phyloP scores from a whole-genome alignment of 2,797 vertebrate species.

The Myotis myotis region DNA sequence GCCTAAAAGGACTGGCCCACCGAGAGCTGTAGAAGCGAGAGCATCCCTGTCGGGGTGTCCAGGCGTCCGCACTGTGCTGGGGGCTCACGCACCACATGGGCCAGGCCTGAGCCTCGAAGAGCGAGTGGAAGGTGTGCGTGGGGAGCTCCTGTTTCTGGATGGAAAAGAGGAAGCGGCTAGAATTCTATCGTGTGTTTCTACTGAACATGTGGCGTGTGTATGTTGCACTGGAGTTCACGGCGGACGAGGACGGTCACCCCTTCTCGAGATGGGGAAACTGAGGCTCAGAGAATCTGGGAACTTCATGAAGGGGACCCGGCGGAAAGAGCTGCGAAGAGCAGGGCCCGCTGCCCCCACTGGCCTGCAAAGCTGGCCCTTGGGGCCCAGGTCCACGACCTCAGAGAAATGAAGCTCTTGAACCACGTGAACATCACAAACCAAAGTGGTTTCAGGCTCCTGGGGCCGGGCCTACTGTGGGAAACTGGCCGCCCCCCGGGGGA shows the following conservation, averaged over 20 bases:
- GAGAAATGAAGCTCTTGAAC: fast-evolving
- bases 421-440: fast-evolving
- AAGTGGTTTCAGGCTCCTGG: fast-evolving
- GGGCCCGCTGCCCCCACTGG: fast-evolving
- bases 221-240: fast-evolving
- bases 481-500: neutral
- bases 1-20: fast-evolving
- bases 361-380: fast-evolving
- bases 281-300: neutral
- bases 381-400: too few relatives aligned
- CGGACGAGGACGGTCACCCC: fast-evolving
- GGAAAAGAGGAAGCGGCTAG: neutral
- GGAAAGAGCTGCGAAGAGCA: fast-evolving
- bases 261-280: too few relatives aligned
- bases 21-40: neutral
- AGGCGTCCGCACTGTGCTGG: neutral
- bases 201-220: fast-evolving
- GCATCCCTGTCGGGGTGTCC: neutral
- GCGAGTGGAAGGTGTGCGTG: fast-evolving
- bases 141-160: neutral
- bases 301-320: fast-evolving
- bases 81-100: neutral
- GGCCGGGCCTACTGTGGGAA: neutral
- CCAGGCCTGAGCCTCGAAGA: neutral
- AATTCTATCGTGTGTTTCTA: neutral